phyloP scores from a whole-genome alignment of 2,888 invertebrate genomes.

The Acanthoscelides obtectus region DNA sequence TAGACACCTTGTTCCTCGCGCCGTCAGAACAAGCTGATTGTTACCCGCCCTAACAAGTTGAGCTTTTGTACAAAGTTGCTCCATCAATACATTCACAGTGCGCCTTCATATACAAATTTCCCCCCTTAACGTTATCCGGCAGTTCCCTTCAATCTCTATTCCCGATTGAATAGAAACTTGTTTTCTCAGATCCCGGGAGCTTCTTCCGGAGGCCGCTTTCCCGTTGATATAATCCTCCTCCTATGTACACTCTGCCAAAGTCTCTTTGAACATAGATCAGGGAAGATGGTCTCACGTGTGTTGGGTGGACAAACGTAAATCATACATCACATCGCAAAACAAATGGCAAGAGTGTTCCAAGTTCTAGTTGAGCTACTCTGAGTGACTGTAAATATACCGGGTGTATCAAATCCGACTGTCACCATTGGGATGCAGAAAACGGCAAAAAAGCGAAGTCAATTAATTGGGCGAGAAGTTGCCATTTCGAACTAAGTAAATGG shows the following conservation, averaged over 20 bases:
- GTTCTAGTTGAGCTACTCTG: too few relatives aligned
- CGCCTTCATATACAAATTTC: neutral
- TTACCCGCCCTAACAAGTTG: neutral
- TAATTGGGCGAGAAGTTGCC: too few relatives aligned
- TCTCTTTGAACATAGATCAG: neutral
- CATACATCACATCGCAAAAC: neutral
- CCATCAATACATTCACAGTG: neutral
- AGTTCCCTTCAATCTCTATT: neutral
- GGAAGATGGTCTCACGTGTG: neutral
- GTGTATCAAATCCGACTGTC: too few relatives aligned
- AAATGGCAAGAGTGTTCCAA: neutral
- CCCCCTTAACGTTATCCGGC: neutral
- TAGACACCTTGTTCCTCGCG: too few relatives aligned
- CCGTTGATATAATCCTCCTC: neutral
- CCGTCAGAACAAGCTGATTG: neutral
- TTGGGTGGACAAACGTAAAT: too few relatives aligned
- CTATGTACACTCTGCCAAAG: neutral
- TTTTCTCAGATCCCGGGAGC: neutral
- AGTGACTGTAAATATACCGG: too few relatives aligned
- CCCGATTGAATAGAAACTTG: neutral
- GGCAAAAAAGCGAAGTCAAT: too few relatives aligned
- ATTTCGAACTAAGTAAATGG: too few relatives aligned
- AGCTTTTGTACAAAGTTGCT: neutral
- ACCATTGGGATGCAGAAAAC: too few relatives aligned
- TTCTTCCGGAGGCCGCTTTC: neutral